Base-by-base conservation (phyloP, 2,113 vertebrate species). In the Microcebus ravelobensis region DNA sequence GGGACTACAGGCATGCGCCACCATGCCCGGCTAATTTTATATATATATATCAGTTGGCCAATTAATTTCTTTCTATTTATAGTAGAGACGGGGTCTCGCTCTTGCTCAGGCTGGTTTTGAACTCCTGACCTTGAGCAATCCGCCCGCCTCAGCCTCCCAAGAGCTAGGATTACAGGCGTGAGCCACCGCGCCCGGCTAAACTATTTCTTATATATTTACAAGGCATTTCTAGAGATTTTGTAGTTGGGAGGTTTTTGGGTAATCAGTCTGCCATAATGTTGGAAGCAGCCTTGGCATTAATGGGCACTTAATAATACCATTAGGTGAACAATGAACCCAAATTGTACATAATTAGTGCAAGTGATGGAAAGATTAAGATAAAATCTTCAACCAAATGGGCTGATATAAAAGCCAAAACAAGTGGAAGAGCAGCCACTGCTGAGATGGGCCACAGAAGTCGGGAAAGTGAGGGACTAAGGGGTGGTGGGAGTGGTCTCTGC, bases 401-500 rank as follows among this genome's bases (percentile, higher is more conserved):
- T 39, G 11, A 88, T 57, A 74, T 15, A 27, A 67, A 94, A 73
- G 29, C 61, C 14, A 59, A 48, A 68, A 31, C 76, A 59, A 63
- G 12, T 63, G 25, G 17, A 57, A 84, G 42, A 20, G 50, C 20
- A 7, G 13, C 0, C 0, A 18, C 42, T 0, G 1, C n/a, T 8
- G 2, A 25, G 14, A 1, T 59, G 21, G 18, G 59, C 77, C 73
- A 36, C 27, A 34, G 57, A 39, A 34, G 6, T 13, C 14, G 5
- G 27, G 42, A 73, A 82, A 42, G 18, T n/a, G 17, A 15, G 48
- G 27, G 27, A 25, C 10, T 10, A 11, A 14, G 9, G 6, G 25
- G 1, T 2, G 6, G 4, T 1, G 14, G 14, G 3, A 20, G 29
- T 2, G 18, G 18, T 34, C 36, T 17, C 55, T 31, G 1, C 10